Evolutionary conservation across 2,888 invertebrate genomes (phyloP), one percentile per base, ranked within the genome.

Genomic region (Sphaeridia pumilis): DNA sequence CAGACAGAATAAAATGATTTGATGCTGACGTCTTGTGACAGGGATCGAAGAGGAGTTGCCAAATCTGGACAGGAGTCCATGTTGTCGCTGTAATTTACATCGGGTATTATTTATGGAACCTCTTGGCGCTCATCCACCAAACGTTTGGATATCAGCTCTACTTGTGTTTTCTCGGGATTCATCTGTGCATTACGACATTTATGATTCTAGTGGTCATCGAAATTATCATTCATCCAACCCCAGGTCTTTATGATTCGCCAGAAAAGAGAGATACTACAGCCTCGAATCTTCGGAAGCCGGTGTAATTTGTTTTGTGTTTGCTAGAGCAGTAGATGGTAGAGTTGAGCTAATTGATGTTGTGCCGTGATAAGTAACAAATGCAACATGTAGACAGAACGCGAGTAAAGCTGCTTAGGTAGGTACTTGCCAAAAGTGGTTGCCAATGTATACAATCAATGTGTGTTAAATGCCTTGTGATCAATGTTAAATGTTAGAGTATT

Each of bases 161-260:
- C 20, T 43, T 52, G 28, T 41, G 41, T 20, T 52, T 52, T 26
- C 24, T 52, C 12, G 52, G 52, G 14, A 52, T 52, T 3, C 27
- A 52, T 26, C 35, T 52, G 25, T 52, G 52, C 20, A 34, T 52
- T 1, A 52, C 52, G 3, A 46, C 52, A 4, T 52, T 52, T 26
- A 52, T 52, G 42, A 26, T 52, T 31, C 28, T 52, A 4, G 47
- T 52, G 1, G 52, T 52, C 31, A 52, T 52, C 21, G 52, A 52
- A 47, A 47, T 52, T 43, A 52, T 52, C 26, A 52, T 52, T 52
- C 52, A 52, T 42, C 51, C 51, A 2, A 26, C 20, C 7, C 46
- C 47, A 21, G n/a, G 41, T 12, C 7, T 46, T 3, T 52, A 52
- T 20, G 52, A 52, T 20, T 52, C 52, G 21, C 52, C 52, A 1